Conservation (phyloP, 2,888 invertebrate genomes). For the Pandemis corylana region DNA sequence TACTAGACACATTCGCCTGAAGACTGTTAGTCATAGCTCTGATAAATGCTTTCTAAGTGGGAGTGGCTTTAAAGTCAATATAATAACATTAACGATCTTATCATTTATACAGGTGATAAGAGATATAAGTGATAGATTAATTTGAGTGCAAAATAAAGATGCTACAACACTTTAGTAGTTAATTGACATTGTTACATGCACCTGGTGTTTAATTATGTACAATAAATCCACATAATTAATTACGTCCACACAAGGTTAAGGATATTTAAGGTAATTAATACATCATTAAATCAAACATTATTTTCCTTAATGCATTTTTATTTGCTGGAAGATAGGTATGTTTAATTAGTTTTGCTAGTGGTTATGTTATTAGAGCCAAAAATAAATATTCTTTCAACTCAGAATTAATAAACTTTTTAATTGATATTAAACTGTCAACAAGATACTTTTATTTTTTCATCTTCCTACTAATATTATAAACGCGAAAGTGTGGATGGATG, state of each 20-base stretch:
- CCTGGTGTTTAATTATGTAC: background rate
- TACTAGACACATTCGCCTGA: background rate
- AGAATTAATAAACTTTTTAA: background rate
- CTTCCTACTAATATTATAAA: background rate
- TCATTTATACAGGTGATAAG: constrained; percentile 25
- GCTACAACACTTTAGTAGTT: background rate
- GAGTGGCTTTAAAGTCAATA: background rate
- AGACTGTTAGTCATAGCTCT: background rate
- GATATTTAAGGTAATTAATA: constrained; percentile 26
- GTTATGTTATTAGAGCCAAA: background rate
- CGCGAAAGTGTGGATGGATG: too few species aligned
- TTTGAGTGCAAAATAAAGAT: constrained; percentile 19
- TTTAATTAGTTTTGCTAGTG: background rate
- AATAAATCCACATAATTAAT: background rate
- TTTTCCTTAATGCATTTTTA: constrained; percentile 28
- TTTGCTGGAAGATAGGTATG: background rate
- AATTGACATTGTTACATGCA: background rate
- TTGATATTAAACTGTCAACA: background rate
- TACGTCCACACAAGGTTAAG: background rate
- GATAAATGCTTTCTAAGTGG: background rate
- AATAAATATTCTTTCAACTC: background rate
- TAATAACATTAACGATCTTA: constrained; percentile 33
- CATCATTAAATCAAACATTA: background rate
- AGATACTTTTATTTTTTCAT: background rate
- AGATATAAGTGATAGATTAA: constrained; percentile 25